phyloP scores from a whole-genome alignment of 2,888 invertebrate species.

The Apodemia hepburni region DNA sequence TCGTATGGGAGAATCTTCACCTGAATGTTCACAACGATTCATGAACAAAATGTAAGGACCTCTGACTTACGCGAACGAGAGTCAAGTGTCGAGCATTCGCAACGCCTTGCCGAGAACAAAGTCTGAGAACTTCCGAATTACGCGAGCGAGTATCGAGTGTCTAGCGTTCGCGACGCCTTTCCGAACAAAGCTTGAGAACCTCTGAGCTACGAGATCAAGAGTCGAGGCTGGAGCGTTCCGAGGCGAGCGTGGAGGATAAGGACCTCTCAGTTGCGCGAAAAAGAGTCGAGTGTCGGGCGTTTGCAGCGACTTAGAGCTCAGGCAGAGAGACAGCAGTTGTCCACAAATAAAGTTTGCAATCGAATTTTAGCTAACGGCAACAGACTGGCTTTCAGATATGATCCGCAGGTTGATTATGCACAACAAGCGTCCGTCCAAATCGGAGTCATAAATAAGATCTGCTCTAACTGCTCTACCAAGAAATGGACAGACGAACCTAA shows the following conservation, averaged over 20 bases:
- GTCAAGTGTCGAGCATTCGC: constrained; percentile 21
- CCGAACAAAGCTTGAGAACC: constrained; percentile 16
- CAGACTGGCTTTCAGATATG: constrained; percentile 31
- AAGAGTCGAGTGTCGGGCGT: constrained; percentile 17
- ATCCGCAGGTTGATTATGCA: constrained; percentile 34
- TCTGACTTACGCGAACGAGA: constrained; percentile 17
- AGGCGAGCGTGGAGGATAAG: no score
- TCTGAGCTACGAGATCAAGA: constrained; percentile 14
- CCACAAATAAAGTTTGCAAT: constrained; percentile 29
- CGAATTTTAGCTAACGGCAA: constrained; percentile 32
- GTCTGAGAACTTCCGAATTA: no score
- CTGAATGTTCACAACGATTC: no score
- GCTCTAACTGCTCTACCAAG: constrained; percentile 31
- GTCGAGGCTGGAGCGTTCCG: constrained; percentile 17
- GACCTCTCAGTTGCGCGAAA: constrained; percentile 5
- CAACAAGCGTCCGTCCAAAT: constrained; percentile 32
- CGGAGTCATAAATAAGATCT: constrained; percentile 35
- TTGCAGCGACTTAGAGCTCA: constrained; percentile 24
- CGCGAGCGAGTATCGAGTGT: constrained; percentile 14
- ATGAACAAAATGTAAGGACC: constrained; percentile 20
- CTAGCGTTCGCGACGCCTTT: constrained; percentile 25
- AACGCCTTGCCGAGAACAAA: constrained; percentile 17
- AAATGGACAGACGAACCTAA: constrained; percentile 35
- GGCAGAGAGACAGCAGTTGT: constrained; percentile 27
- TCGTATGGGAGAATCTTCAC: constrained; percentile 21